Evolutionary conservation across 2,888 invertebrate genomes (phyloP).

Genomic region (Phlogophora meticulosa): DNA sequence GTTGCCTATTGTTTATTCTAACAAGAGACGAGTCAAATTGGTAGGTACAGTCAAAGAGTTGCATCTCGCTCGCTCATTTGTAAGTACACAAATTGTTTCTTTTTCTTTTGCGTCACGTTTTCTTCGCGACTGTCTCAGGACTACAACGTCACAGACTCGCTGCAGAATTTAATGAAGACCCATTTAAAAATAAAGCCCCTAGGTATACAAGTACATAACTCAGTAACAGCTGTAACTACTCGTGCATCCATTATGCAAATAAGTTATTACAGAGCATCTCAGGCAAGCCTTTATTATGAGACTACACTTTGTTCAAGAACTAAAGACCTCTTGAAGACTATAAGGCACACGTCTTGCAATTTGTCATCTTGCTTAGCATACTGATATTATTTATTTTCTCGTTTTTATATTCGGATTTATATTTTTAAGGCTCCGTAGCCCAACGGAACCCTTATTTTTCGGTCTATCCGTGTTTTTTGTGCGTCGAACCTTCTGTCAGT

Average conservation of each 20-base stretch:
- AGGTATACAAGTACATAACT: conserved; percentile 27
- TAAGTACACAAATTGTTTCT: not conserved
- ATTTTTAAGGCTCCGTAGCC: not conserved
- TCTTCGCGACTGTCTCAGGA: not conserved
- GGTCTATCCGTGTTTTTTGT: too few relatives aligned
- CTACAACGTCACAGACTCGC: not conserved
- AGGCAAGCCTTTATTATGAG: conserved; percentile 37
- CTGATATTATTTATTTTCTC: conserved; percentile 6
- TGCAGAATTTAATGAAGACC: conserved; percentile 14
- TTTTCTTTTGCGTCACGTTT: not conserved
- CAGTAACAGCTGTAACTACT: conserved; percentile 51
- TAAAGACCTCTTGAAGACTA: conserved; percentile 19
- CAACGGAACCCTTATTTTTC: too few relatives aligned
- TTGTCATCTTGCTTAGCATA: conserved; percentile 13
- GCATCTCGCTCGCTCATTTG: too few relatives aligned
- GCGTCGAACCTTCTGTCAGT: too few relatives aligned
- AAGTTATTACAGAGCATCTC: conserved; percentile 33
- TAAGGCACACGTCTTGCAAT: conserved; percentile 19
- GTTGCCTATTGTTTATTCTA: too few relatives aligned
- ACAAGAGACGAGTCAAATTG: too few relatives aligned
- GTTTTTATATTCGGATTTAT: not conserved
- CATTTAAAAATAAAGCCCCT: conserved; percentile 25
- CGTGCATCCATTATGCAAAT: conserved; percentile 50
- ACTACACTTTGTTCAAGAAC: conserved; percentile 30
- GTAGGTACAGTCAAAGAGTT: too few relatives aligned